These are phyloP conservation scores for Zaprionus inermis DNA, from an alignment of 1,140 invertebrate genomes.

Conservation along the genomic window DNA sequence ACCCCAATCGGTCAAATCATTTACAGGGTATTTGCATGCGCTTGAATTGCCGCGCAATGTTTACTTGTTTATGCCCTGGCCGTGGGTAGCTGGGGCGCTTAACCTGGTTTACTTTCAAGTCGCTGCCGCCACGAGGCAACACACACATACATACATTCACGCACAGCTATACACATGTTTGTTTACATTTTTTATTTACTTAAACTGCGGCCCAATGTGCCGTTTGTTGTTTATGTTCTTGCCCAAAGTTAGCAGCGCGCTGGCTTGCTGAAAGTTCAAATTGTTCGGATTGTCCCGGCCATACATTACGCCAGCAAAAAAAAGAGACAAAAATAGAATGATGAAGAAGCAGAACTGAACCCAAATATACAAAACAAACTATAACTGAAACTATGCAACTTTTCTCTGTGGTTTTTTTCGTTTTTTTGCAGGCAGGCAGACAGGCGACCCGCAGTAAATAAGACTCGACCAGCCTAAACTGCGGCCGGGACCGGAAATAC, in stretches of 20 bases:
- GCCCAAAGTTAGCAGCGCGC: constrained; percentile 38
- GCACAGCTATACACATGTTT: not conserved
- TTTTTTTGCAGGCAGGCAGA: not conserved
- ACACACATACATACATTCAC: not conserved
- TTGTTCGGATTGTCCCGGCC: constrained; percentile 34
- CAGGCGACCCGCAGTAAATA: constrained; percentile 15
- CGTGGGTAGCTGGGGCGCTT: constrained; percentile 18
- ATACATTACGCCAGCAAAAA: constrained; percentile 3
- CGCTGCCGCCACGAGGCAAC: constrained; percentile 2
- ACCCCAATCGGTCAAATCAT: not conserved
- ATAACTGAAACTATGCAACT: constrained; percentile 39
- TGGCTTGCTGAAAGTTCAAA: constrained; percentile 35
- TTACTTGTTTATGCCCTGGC: constrained; percentile 10
- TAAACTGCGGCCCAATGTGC: constrained; percentile 25
- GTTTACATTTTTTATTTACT: constrained; percentile 33
- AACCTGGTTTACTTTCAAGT: constrained; percentile 49
- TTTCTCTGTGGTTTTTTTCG: constrained; percentile 3
- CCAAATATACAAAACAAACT: constrained; percentile 8
- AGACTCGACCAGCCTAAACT: constrained; percentile 25
- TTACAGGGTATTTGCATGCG: constrained; percentile 15
- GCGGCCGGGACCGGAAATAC: constrained; percentile 1
- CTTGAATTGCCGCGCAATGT: not conserved
- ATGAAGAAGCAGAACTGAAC: not conserved
- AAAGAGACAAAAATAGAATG: not conserved
- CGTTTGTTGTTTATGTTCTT: constrained; percentile 49